A percentile compares a stretch with the other conserved stretches of the same genome.
phyloP scores from a whole-genome alignment of 2,797 vertebrate genomes.

The Remorina albescens region DNA sequence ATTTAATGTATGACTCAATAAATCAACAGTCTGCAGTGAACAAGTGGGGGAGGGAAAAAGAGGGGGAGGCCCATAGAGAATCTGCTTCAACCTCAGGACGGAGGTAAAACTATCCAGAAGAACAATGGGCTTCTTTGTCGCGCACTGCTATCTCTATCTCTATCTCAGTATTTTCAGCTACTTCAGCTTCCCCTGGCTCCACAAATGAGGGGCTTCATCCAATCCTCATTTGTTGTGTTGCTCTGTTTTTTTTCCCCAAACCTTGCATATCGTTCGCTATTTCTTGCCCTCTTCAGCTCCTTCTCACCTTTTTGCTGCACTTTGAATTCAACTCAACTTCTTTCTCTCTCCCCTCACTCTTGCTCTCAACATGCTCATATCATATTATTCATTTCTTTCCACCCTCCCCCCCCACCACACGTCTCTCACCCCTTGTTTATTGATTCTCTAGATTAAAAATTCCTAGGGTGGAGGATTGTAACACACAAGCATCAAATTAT shows the following conservation, averaged over 20 bases:
- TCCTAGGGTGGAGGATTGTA: conserved; percentile 98
- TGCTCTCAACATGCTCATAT: conserved; percentile 72
- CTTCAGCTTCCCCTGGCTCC: conserved; percentile 51
- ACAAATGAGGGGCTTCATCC: conserved; percentile 3
- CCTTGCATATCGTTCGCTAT: conserved; percentile 45
- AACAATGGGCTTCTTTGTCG: conserved; percentile 94
- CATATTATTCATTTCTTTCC: conserved; percentile 75
- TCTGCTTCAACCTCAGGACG: conserved; percentile 79
- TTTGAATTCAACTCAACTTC: conserved; percentile 51
- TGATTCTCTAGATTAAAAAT: conserved; percentile 99
- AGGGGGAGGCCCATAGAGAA: conserved; percentile 76
- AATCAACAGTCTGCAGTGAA: conserved; percentile 82
- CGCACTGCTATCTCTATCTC: conserved; percentile 77
- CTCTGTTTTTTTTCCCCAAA: conserved; percentile 14
- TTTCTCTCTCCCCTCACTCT: conserved; percentile 60
- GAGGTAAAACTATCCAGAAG: conserved; percentile 85
- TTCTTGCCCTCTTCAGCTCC: conserved; percentile 17
- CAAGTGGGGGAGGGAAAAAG: conserved; percentile 34
- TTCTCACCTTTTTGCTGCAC: conserved; percentile 27
- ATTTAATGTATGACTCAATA: conserved; percentile 88
- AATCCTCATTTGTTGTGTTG: conserved; percentile 32
- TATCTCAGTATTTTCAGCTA: conserved; percentile 63
- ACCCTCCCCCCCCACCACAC: conserved; percentile 36
- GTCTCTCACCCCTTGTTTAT: conserved; percentile 97
- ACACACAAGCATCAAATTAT: conserved; percentile 99